phyloP scores from a whole-genome alignment of 2,888 invertebrate species.

The Stenodera caucasica region DNA sequence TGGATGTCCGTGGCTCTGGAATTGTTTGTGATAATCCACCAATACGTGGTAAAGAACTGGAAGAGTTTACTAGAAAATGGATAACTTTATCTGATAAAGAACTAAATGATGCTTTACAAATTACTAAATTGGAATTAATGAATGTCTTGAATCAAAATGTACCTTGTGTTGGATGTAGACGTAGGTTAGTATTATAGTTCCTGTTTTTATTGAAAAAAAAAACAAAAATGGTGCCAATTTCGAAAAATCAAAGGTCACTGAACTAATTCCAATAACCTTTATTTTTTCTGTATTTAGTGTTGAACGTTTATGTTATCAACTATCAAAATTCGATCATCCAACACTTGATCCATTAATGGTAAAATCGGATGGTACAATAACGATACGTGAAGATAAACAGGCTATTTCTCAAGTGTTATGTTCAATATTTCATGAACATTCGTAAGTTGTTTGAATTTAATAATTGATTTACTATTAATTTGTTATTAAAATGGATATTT shows the following conservation, averaged over 20 bases:
- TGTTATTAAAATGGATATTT: constrained; percentile 41
- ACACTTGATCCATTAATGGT: constrained; percentile 86
- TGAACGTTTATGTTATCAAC: constrained; percentile 83
- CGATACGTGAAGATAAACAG: constrained; percentile 78
- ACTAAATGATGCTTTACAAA: constrained; percentile 77
- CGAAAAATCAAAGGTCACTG: constrained; percentile 16
- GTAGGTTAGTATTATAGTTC: constrained; percentile 82
- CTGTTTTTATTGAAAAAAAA: neutral
- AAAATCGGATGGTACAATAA: constrained; percentile 73
- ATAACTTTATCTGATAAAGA: constrained; percentile 76
- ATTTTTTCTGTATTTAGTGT: constrained; percentile 64
- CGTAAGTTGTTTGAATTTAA: constrained; percentile 59
- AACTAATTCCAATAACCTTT: constrained; percentile 6
- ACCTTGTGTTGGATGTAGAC: constrained; percentile 91
- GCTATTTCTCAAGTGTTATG: constrained; percentile 79
- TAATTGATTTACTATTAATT: constrained; percentile 8
- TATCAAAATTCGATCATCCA: constrained; percentile 81
- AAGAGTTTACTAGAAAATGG: constrained; percentile 83
- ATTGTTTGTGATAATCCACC: constrained; percentile 80
- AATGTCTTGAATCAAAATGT: constrained; percentile 87
- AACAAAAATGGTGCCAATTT: constrained; percentile 15
- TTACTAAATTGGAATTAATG: constrained; percentile 79
- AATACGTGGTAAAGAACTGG: constrained; percentile 79
- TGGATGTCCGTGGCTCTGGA: constrained; percentile 87
- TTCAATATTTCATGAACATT: constrained; percentile 84